A percentile compares a stretch with the other conserved stretches of the same genome.
Evolutionary conservation across 2,888 invertebrate species (phyloP).

Genomic region (Heliconius charithonia): DNA sequence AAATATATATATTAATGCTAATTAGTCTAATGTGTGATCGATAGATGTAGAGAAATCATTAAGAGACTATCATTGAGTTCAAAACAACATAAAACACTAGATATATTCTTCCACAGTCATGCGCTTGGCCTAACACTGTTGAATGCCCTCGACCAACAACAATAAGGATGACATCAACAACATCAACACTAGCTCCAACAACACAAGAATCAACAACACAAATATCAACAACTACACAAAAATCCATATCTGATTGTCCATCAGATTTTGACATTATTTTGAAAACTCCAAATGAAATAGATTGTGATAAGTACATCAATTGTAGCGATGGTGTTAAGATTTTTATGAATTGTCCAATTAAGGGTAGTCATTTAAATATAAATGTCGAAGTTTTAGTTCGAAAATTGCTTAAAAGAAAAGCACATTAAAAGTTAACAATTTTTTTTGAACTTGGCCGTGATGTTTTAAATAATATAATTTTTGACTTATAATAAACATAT

Average conservation of each 20-base stretch:
- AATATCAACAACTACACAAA: slow-evolving; percentile 19
- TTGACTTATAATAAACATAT: too few relatives aligned
- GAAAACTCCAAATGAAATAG: slow-evolving; percentile 58
- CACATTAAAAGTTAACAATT: background rate
- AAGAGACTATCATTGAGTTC: background rate
- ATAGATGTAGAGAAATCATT: background rate
- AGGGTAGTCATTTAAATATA: slow-evolving; percentile 54
- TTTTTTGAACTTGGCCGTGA: background rate
- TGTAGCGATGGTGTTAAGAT: slow-evolving; percentile 58
- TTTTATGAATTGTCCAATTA: slow-evolving; percentile 53
- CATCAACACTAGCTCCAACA: slow-evolving; percentile 35
- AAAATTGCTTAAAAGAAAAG: slow-evolving; percentile 17
- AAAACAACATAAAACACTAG: background rate
- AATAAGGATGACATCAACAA: slow-evolving; percentile 37
- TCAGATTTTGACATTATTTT: slow-evolving; percentile 52
- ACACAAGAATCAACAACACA: slow-evolving; percentile 37
- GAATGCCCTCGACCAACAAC: slow-evolving; percentile 38
- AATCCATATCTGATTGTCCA: slow-evolving; percentile 56
- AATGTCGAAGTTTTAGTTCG: slow-evolving; percentile 53
- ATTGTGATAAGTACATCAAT: slow-evolving; percentile 61
- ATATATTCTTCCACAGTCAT: slow-evolving; percentile 30
- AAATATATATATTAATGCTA: too few relatives aligned
- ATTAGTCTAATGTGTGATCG: background rate
- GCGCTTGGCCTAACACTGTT: slow-evolving; percentile 33
- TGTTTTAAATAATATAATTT: too few relatives aligned